phyloP scores from a whole-genome alignment of 2,113 vertebrate species.

The Cyprichromis sp. region DNA sequence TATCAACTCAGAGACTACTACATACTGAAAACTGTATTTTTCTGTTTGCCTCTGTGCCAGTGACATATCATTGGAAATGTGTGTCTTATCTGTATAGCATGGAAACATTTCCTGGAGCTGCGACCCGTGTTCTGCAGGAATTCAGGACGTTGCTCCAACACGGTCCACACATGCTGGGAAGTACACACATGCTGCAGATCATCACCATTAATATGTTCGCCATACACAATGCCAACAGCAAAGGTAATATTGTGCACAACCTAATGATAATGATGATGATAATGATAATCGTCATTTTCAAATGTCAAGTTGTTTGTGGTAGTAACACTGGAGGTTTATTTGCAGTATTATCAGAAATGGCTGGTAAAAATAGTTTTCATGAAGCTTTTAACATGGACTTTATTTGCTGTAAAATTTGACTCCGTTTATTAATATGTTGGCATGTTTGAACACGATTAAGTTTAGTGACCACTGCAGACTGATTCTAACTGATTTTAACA shows the following conservation, averaged over 20 bases:
- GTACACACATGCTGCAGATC: slow-evolving; percentile 89
- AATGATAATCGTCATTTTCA: not conserved
- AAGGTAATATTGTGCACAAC: slow-evolving; percentile 58
- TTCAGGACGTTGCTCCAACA: slow-evolving; percentile 88
- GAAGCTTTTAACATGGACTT: not conserved
- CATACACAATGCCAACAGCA: slow-evolving; percentile 84
- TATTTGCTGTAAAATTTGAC: not conserved
- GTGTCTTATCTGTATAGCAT: slow-evolving; percentile 74
- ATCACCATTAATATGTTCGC: slow-evolving; percentile 99
- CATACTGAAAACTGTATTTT: not conserved
- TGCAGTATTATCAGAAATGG: not conserved
- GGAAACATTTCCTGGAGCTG: slow-evolving; percentile 88
- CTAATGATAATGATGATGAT: not conserved
- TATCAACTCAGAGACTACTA: not conserved
- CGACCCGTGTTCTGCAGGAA: slow-evolving; percentile 83
- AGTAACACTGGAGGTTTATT: not conserved
- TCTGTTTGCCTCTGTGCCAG: slow-evolving; percentile 19
- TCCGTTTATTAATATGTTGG: not conserved
- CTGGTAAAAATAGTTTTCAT: not conserved
- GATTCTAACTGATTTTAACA: not conserved
- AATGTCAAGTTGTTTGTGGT: not conserved
- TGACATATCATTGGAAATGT: not conserved
- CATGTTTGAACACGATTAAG: not conserved
- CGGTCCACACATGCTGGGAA: slow-evolving; percentile 84
- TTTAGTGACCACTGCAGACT: not conserved